phyloP scores from a whole-genome alignment of 2,113 vertebrate species.

The Otolemur garnettii region DNA sequence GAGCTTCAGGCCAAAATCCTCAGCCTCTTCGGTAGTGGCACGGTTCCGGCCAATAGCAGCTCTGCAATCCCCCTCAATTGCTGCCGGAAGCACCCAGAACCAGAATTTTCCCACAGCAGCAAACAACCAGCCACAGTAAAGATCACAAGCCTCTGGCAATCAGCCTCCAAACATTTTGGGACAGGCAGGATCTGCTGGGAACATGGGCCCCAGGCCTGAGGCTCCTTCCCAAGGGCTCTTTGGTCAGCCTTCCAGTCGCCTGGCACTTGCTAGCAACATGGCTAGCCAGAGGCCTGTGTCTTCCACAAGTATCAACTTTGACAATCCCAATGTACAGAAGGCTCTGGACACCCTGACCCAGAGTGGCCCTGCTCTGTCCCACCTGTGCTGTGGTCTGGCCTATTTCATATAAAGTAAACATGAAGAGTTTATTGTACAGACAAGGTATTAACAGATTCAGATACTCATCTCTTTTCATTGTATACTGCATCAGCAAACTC shows the following conservation, averaged over 20 bases:
- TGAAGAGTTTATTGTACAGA: no score
- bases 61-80: constrained; percentile 72
- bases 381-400: constrained; percentile 91
- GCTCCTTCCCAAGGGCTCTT: constrained; percentile 86
- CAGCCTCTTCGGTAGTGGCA: constrained; percentile 96
- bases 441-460: no score
- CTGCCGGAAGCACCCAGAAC: constrained; percentile 74
- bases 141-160: constrained; percentile 85
- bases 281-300: constrained; percentile 87
- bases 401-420: no score
- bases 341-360: constrained; percentile 98
- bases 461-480: no score
- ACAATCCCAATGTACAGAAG: constrained; percentile 99
- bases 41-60: constrained; percentile 89
- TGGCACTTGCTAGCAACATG: constrained; percentile 85
- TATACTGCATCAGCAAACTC: no score
- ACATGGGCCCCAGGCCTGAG: constrained; percentile 85
- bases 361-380: constrained; percentile 96
- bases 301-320: constrained; percentile 95
- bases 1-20: constrained; percentile 99
- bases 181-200: constrained; percentile 84
- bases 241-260: constrained; percentile 86
- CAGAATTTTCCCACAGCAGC: constrained; percentile 89
- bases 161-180: constrained; percentile 87
- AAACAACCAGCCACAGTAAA: constrained; percentile 85